Evolutionary conservation across 2,797 vertebrate genomes (phyloP).

Genomic region (Crax fasciolata): DNA sequence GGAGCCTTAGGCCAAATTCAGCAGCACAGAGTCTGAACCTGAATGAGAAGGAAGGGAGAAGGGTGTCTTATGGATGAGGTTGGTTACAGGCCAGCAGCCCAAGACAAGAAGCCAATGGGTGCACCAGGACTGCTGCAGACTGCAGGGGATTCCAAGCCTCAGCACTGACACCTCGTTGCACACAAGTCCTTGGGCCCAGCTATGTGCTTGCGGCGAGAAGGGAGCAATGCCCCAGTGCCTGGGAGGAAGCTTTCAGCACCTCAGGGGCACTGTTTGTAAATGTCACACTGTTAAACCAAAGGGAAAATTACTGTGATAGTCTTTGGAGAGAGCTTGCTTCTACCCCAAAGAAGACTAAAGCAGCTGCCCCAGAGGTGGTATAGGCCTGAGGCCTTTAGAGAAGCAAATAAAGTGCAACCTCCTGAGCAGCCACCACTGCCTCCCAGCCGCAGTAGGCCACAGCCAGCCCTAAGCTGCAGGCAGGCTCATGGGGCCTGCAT

Average conservation of each 20-base stretch:
- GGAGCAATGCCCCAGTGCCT: fast-evolving
- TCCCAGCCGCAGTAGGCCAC: not conserved
- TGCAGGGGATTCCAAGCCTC: not conserved
- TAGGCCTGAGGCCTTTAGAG: not conserved
- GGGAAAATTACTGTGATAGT: not conserved
- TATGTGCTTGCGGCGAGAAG: fast-evolving
- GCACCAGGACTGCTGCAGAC: not conserved
- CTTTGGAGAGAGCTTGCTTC: not conserved
- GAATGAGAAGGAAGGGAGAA: constrained; percentile 9
- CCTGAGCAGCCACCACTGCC: too few relatives aligned
- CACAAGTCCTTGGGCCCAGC: not conserved
- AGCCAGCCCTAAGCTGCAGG: not conserved
- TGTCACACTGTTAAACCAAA: not conserved
- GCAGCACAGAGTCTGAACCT: not conserved
- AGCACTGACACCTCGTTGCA: not conserved
- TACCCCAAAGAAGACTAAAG: not conserved
- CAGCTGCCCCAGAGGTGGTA: not conserved
- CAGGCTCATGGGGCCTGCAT: not conserved
- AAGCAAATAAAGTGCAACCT: not conserved
- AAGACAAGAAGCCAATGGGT: not conserved
- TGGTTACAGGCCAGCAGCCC: not conserved
- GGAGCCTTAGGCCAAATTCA: not conserved
- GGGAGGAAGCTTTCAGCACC: not conserved
- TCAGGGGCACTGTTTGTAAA: not conserved
- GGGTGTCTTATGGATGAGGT: not conserved